phyloP scores from a whole-genome alignment of 2,888 invertebrate genomes.

The Nyleta sp. region DNA sequence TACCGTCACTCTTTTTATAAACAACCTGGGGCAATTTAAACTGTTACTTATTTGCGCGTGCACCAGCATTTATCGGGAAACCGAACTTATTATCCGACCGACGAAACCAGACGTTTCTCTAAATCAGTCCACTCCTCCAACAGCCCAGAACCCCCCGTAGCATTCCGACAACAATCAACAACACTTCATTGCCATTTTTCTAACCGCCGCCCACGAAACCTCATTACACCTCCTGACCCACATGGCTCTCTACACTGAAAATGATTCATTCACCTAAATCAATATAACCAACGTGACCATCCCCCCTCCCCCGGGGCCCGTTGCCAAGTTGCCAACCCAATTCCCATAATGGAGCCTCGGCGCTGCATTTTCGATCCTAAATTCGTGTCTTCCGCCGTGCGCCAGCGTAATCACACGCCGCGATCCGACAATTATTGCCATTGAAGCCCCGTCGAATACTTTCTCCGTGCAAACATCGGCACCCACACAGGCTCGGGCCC shows the following conservation, averaged over 20 bases:
- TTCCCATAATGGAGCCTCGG: constrained; percentile 4
- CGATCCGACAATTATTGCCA: constrained; percentile 24
- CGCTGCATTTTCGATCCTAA: constrained; percentile 1
- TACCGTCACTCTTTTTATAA: no score
- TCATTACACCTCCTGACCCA: constrained; percentile 48
- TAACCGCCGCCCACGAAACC: constrained; percentile 43
- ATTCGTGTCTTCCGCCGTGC: constrained; percentile 1
- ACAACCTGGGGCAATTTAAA: no score
- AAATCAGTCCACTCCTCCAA: no score
- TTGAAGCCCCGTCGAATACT: constrained; percentile 26
- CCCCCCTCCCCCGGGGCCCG: neutral
- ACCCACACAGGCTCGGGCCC: constrained; percentile 13
- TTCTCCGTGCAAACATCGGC: constrained; percentile 26
- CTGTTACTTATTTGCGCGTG: no score
- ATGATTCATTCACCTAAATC: constrained; percentile 35
- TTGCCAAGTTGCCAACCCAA: constrained; percentile 4
- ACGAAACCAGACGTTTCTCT: no score
- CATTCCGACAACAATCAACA: no score
- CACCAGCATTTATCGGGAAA: no score
- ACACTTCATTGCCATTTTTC: no score
- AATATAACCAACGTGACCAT: constrained; percentile 13
- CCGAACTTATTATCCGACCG: no score
- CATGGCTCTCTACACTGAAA: constrained; percentile 26
- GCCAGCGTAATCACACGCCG: constrained; percentile 3
- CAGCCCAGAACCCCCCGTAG: no score